Evolutionary conservation across 2,113 vertebrate species (phyloP), one percentile per base, ranked within the genome.

Genomic region (Microcebus murinus): DNA sequence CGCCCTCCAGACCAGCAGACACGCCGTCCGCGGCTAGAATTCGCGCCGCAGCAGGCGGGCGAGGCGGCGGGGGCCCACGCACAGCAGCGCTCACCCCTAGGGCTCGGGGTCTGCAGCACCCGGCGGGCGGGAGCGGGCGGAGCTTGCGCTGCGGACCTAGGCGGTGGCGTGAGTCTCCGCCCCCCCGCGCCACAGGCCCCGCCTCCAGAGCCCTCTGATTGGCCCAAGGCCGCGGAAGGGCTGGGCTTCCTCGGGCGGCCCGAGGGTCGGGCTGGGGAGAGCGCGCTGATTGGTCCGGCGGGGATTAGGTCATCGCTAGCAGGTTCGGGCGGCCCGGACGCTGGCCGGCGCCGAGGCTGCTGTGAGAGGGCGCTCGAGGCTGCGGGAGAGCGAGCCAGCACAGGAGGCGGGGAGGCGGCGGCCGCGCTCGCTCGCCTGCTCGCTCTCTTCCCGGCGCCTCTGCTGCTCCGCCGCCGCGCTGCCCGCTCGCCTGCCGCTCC

Each of bases 261-360:
- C 61, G 97, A 88, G 96, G 97, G 95, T 96, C 96, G 94, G 97
- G 88, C 87, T 82, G 97, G 95, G 93, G 27, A n/a, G 68, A 74
- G 63, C 13, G 18, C 52, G 52, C 80, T 94, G 97, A 96, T 97
- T 97, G 98, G 98, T 12, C 13, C 20, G 59, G 65, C 68, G 36
- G 50, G 94, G 96, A 98, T 98, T 96, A 98, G 97, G 91, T 97
- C 98, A 97, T 95, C 55, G 96, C 95, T 96, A 98, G 97, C 98
- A 96, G 90, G 87, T 98, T 98, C 94, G 97, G 29, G 81, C 71
- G 81, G 96, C 94, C 91, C 90, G 86, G 96, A 97, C 86, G 95
- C 97, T 86, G 96, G 93, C 73, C 23, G 91, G 97, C 80, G 29
- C 88, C 0, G 81, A 96, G 95, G 96, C 71, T 95, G 57, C 95